Percentiles rank a stretch among this genome's conserved stretches.
These are phyloP conservation scores for Fragum fragum DNA, from an alignment of 2,888 invertebrate genomes.

Conservation along the genomic window DNA sequence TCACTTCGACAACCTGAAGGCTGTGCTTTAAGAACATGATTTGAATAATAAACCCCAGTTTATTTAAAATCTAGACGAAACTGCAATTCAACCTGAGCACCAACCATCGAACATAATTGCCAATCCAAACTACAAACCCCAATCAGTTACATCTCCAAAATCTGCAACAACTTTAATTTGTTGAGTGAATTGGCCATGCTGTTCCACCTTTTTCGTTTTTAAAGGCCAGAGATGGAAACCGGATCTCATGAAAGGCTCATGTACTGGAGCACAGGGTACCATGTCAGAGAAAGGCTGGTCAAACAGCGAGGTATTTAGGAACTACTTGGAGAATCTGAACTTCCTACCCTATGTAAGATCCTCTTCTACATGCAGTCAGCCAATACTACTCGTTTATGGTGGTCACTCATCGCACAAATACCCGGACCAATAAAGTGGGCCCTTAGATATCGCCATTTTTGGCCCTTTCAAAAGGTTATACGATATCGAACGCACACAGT, in stretches of 20 bases:
- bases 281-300: no score
- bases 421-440: constrained; percentile 39
- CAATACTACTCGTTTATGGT: constrained; percentile 27
- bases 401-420: constrained; percentile 36
- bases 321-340: no score
- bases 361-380: background rate
- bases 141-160: no score
- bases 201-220: constrained; percentile 42
- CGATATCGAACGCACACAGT: constrained; percentile 32
- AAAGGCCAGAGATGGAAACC: no score
- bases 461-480: constrained; percentile 47
- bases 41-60: constrained; percentile 31
- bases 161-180: constrained; percentile 40
- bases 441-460: constrained; percentile 46
- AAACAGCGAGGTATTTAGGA: no score
- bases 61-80: constrained; percentile 48
- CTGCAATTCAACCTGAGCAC: no score
- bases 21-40: constrained; percentile 21
- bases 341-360: constrained; percentile 28
- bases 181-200: constrained; percentile 37
- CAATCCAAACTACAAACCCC: no score
- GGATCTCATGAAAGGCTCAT: no score
- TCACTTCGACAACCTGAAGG: background rate
- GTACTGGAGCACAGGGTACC: no score
- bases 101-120: no score